A percentile compares a stretch with the other conserved stretches of the same genome.
Conservation (phyloP, 1,140 invertebrate species). For the Thaumetopoea pityocampa region DNA sequence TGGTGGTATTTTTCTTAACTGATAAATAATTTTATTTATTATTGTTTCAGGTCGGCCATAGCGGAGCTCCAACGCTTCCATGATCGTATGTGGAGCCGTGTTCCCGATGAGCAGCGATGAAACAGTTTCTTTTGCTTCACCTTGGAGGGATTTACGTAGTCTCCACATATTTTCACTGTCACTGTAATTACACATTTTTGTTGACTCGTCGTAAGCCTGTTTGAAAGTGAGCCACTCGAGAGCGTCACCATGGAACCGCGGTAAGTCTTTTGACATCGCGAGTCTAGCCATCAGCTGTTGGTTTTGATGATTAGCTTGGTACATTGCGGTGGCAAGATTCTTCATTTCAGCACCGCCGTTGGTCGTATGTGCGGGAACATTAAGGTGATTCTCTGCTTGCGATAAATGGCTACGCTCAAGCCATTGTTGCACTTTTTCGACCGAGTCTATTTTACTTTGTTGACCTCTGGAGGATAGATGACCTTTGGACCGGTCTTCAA, state of each 20-base stretch:
- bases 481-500: no score
- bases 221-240: constrained; percentile 24
- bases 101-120: constrained; percentile 23
- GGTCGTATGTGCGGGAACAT: no score
- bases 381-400: constrained; percentile 11
- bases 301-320: no score
- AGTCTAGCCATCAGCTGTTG: no score
- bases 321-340: constrained; percentile 2
- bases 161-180: constrained; percentile 16
- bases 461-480: constrained; percentile 1
- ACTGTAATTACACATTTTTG: constrained; percentile 17
- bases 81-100: constrained; percentile 16
- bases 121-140: constrained; percentile 26
- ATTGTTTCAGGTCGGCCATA: constrained; percentile 23
- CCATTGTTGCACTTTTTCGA: constrained; percentile 9
- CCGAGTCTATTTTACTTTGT: background rate
- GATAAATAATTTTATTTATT: no score
- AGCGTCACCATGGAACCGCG: constrained; percentile 16
- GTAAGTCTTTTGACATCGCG: no score
- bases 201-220: constrained; percentile 19
- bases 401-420: constrained; percentile 8
- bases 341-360: no score
- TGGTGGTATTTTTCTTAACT: no score
- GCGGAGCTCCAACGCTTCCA: constrained; percentile 23
- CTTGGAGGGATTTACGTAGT: constrained; percentile 22